Conservation (phyloP, 2,888 invertebrate species). For the Maniola hyperantus region DNA sequence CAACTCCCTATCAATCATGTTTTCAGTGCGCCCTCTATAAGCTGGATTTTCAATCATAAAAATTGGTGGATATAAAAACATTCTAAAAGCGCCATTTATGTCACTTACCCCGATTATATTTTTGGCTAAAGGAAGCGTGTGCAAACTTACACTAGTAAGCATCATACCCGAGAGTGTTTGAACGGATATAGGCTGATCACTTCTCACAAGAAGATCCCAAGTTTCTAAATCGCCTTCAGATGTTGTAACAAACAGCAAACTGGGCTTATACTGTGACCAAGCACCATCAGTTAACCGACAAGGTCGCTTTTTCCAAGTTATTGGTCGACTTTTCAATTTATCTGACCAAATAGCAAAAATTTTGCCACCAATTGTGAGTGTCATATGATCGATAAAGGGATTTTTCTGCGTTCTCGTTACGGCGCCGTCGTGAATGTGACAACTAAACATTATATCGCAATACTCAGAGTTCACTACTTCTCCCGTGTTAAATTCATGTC, state of each 20-base stretch:
- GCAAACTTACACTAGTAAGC: conserved; percentile 85
- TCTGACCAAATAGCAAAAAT: conserved; percentile 90
- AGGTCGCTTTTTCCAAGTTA: conserved; percentile 86
- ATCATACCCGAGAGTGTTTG: conserved; percentile 86
- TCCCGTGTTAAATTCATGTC: conserved; percentile 85
- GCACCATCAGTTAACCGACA: conserved; percentile 83
- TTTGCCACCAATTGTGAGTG: conserved; percentile 89
- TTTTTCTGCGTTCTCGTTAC: conserved; percentile 84
- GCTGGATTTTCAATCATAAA: conserved; percentile 72
- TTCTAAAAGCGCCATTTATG: conserved; percentile 85
- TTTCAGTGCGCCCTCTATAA: conserved; percentile 68
- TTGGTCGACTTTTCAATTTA: conserved; percentile 81
- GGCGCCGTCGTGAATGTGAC: conserved; percentile 87
- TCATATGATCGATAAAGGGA: conserved; percentile 82
- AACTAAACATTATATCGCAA: conserved; percentile 66
- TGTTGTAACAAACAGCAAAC: conserved; percentile 86
- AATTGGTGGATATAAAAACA: conserved; percentile 83
- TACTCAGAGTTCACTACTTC: conserved; percentile 84
- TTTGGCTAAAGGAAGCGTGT: conserved; percentile 79
- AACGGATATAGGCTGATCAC: conserved; percentile 85
- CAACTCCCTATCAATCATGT: conserved; percentile 79
- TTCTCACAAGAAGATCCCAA: conserved; percentile 89
- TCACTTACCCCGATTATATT: conserved; percentile 87
- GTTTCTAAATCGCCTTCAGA: conserved; percentile 90
- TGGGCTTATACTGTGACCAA: conserved; percentile 91